phyloP scores from a whole-genome alignment of 2,888 invertebrate species.

The Chydorus sphaericus region DNA sequence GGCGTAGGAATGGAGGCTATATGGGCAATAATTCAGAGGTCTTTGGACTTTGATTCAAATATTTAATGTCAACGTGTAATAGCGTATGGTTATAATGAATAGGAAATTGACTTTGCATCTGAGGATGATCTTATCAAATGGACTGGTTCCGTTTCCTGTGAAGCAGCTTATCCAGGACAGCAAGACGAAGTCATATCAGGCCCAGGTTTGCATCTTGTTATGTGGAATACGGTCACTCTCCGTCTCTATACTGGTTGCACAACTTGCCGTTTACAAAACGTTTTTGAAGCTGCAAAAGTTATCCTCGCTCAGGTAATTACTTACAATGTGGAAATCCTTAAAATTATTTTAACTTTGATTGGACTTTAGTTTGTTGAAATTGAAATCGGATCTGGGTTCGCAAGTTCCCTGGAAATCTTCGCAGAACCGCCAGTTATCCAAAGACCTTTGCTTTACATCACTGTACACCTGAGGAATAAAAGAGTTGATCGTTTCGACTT shows the following conservation, averaged over 20 bases:
- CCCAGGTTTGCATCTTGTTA: background rate
- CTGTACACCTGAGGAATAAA: too few relatives aligned
- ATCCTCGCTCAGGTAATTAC: background rate
- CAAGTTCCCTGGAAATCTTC: too few relatives aligned
- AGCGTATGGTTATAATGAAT: too few relatives aligned
- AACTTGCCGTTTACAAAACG: background rate
- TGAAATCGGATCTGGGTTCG: too few relatives aligned
- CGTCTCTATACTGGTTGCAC: background rate
- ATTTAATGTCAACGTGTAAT: background rate
- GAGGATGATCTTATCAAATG: background rate
- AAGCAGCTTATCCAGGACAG: background rate
- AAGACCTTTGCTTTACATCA: too few relatives aligned
- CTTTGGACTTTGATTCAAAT: too few relatives aligned
- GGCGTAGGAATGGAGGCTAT: background rate
- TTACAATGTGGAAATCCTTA: background rate
- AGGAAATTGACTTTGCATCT: background rate
- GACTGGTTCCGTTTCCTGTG: background rate
- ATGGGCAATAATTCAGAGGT: background rate
- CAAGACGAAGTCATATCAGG: background rate
- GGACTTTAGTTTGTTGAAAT: background rate
- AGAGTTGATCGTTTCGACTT: background rate
- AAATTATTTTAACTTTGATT: background rate
- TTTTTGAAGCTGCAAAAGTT: background rate
- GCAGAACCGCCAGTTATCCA: too few relatives aligned
- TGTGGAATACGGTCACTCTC: background rate